Base-by-base conservation (phyloP, 2,113 vertebrate genomes). In the Onychostoma macrolepis region DNA sequence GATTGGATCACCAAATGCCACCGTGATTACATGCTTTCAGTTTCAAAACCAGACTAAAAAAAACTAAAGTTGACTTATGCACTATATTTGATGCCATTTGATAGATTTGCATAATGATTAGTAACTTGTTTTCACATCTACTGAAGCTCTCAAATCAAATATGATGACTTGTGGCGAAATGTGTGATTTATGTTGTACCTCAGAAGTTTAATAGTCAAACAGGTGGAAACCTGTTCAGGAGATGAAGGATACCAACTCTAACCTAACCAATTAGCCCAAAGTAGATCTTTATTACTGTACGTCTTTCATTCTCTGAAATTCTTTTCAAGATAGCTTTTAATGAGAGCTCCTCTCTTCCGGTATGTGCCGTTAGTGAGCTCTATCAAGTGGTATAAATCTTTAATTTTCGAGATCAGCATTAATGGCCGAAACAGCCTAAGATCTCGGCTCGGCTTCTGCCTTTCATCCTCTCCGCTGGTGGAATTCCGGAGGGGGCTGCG, bases 321-420 rank as follows among this genome's bases (percentile, higher is more conserved):
- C 91, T 94, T 94, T 93, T 94, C 94, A 95, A 94, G 91, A 93
- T 95, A 91, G 92, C 92, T 90, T 92, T 92, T 67, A 93, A 92
- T 89, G 89, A 90, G 67, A 85, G 58, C 80, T 48, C 41, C 69
- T 74, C 78, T 75, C 24, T 33, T 88, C 85, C 45, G 8, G 89
- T 88, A 88, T 91, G 91, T 96, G 91, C 91, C 90, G 87, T 90
- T 91, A 85, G 91, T 88, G 88, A 92, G 94, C 92, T 92, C 92
- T 94, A 95, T 95, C 95, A 96, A 95, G 93, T 90, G 91, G 92
- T 91, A 96, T 97, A 95, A 97, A 97, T 97, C 96, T 96, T 97
- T 97, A 95, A 97, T 97, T 97, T 97, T 95, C 92, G 92, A 90
- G 90, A 96, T 97, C 95, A 94, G 93, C 92, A 93, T 95, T 96